These are phyloP conservation scores for Araneus ventricosus DNA, from an alignment of 1,140 invertebrate species.

Conservation along the genomic window DNA sequence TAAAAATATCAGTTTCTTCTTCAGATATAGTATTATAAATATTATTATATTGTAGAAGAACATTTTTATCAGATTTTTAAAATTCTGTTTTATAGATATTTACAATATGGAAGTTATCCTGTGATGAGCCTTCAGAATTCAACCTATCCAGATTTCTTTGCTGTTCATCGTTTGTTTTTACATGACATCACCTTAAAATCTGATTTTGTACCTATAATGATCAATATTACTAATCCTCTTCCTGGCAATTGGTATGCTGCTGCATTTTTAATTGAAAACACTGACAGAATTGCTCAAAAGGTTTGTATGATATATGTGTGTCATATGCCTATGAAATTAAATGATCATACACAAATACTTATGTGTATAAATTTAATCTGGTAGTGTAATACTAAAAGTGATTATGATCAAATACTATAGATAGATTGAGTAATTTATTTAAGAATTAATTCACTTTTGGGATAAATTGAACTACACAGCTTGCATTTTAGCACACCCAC, in stretches of 20 bases:
- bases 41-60: not conserved
- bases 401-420: too few species aligned
- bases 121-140: slow-evolving; percentile 88
- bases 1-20: not conserved
- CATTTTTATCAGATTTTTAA: not conserved
- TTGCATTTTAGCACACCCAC: too few species aligned
- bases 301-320: slow-evolving; percentile 78
- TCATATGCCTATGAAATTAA: not conserved
- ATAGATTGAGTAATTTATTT: too few species aligned
- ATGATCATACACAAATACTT: too few species aligned
- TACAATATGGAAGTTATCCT: slow-evolving; percentile 87
- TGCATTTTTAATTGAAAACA: slow-evolving; percentile 86
- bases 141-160: slow-evolving; percentile 83
- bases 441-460: too few species aligned
- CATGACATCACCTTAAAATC: slow-evolving; percentile 74
- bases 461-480: too few species aligned
- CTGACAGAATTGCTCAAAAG: slow-evolving; percentile 83
- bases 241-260: slow-evolving; percentile 90
- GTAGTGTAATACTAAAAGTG: too few species aligned
- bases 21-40: not conserved
- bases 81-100: slow-evolving; percentile 79
- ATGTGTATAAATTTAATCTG: too few species aligned
- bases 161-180: slow-evolving; percentile 80
- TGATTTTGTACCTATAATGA: slow-evolving; percentile 53
- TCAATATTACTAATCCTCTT: slow-evolving; percentile 81